Evolutionary conservation across 2,113 vertebrate species (phyloP).

Genomic region (Upupa epops): DNA sequence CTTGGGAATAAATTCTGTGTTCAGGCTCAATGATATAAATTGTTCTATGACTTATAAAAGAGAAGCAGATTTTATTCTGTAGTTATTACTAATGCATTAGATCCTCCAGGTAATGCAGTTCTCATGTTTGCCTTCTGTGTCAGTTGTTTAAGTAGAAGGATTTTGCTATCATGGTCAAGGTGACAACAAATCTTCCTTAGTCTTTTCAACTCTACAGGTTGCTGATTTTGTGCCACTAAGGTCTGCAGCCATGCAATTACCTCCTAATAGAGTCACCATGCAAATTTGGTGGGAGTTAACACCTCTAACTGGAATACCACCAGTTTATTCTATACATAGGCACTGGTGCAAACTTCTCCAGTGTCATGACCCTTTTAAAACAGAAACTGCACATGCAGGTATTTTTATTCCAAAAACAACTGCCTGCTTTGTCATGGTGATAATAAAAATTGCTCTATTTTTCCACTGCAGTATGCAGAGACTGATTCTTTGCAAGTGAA

Average conservation of each 20-base stretch:
- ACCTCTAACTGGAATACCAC: neutral
- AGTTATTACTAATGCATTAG: neutral
- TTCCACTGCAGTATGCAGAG: neutral
- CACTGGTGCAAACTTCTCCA: neutral
- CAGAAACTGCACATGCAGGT: neutral
- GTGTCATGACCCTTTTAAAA: neutral
- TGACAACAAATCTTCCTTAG: neutral
- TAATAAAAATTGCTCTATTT: neutral
- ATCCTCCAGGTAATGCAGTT: neutral
- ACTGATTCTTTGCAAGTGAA: neutral
- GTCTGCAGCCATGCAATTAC: neutral
- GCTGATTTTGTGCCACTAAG: neutral
- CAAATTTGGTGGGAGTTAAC: neutral
- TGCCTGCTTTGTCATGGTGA: neutral
- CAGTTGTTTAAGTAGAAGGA: neutral
- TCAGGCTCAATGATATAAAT: neutral
- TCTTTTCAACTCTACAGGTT: neutral
- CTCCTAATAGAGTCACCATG: neutral
- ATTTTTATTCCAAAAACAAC: neutral
- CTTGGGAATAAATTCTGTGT: neutral
- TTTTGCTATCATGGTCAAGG: constrained; percentile 11
- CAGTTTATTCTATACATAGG: neutral
- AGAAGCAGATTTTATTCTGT: neutral
- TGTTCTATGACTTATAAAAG: neutral
- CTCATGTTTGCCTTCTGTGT: neutral